Base-by-base conservation (phyloP, 1,140 invertebrate genomes). In the Triops longicaudatus region DNA sequence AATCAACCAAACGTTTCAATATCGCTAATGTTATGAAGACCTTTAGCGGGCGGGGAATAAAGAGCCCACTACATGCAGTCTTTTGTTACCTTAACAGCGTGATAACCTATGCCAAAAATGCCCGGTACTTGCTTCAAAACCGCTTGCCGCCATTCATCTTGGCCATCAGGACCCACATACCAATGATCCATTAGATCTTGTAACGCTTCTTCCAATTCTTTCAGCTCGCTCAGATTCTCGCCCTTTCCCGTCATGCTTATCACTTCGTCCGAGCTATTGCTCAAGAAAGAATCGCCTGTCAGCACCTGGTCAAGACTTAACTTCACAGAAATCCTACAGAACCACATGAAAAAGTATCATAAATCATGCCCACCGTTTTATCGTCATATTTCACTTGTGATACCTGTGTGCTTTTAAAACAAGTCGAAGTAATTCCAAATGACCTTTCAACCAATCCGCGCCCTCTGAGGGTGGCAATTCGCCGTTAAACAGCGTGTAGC, bases 281-380 rank as follows among this genome's bases (percentile, higher is more conserved):
- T 79, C 11, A 73, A 79, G 12, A 80, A 80, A 26, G 83, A 81
- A 27, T 83, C 83, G 10, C 86, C 85, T 73, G 87, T 79, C 71
- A 87, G 80, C 12, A 82, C 80, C 77, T 86, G 84, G 79, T 87
- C 86, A 43, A 87, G 80, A 80, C 85, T 83, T 75, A 87, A 79
- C 79, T 87, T 87, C 63, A 86, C 83, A 11, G 85, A 83, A 81
- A 84, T 85, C 75, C 84, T 86, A 79, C 31, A 37, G 31, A 37
- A 37, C 31, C 31, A 26, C 80, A 77, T 72, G 72, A 42, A 11
- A 63, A 63, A 63, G 22, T 6, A 63, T 63, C n/a, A 63, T 17
- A 4, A 63, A 63, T 63, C n/a, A 28, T n/a, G n/a, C 72, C 26
- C 10, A 26, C 41, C 17, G 26, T 26, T n/a, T 22, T 42, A 72